Conservation (phyloP, 1,140 invertebrate species). For the Batillaria attramentaria region DNA sequence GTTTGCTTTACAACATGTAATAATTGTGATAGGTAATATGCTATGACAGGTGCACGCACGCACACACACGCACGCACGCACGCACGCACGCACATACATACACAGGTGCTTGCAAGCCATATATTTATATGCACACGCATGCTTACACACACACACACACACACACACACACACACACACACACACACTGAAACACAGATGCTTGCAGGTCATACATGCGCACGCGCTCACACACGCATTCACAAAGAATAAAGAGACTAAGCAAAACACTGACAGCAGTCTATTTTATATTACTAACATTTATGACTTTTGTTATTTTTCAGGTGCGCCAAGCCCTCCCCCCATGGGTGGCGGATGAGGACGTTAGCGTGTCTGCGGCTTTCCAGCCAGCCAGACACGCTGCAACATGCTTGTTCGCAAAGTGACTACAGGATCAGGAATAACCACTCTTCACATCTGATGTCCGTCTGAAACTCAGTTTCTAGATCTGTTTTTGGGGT, state of each 20-base stretch:
- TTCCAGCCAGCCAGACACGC: constrained; percentile 21
- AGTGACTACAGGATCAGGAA: neutral
- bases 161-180: neutral
- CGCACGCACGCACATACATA: too few species aligned
- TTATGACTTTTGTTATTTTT: constrained; percentile 24
- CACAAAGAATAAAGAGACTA: neutral
- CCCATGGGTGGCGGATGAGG: constrained; percentile 64
- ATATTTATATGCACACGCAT: too few species aligned
- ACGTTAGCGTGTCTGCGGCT: constrained; percentile 43
- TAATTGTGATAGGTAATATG: too few species aligned
- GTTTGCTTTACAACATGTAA: too few species aligned
- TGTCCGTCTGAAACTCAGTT: neutral
- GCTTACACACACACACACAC: too few species aligned
- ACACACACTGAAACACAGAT: too few species aligned
- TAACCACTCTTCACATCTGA: neutral
- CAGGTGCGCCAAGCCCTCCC: constrained; percentile 51
- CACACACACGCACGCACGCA: too few species aligned
- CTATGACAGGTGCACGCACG: too few species aligned
- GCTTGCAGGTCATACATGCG: neutral
- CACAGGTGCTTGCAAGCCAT: too few species aligned
- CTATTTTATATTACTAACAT: neutral
- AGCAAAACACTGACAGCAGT: neutral
- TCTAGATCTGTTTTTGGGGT: neutral
- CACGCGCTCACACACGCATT: neutral
- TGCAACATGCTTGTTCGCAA: neutral